These are phyloP conservation scores for Lasaia peninsularis DNA, from an alignment of 1,140 invertebrate genomes.

Conservation along the genomic window DNA sequence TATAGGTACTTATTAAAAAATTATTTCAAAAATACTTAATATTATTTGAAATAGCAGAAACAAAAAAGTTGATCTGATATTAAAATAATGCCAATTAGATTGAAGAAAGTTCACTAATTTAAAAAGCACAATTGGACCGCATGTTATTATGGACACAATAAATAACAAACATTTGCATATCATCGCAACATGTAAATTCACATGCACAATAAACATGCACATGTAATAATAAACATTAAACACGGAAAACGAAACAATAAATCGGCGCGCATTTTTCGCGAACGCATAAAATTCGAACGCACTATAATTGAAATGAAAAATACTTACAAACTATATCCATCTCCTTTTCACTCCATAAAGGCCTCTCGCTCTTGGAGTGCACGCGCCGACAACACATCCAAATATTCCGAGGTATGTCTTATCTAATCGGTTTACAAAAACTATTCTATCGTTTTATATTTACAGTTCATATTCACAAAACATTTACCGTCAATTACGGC, in stretches of 20 bases:
- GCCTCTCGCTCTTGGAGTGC: constrained; percentile 45
- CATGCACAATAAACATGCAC: constrained; percentile 23
- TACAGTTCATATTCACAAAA: constrained; percentile 38
- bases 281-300: constrained; percentile 72
- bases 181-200: constrained; percentile 37
- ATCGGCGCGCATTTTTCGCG: constrained; percentile 68
- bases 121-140: constrained; percentile 25
- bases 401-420: constrained; percentile 14
- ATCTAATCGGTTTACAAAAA: constrained; percentile 23
- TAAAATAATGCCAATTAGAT: not conserved
- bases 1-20: too few relatives aligned
- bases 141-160: constrained; percentile 39
- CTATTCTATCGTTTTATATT: constrained; percentile 25
- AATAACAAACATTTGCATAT: constrained; percentile 48
- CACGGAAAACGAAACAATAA: constrained; percentile 61
- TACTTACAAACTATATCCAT: constrained; percentile 32
- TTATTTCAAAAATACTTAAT: too few relatives aligned
- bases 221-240: constrained; percentile 19
- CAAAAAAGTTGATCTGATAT: not conserved
- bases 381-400: constrained; percentile 44
- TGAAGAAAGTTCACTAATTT: constrained; percentile 30
- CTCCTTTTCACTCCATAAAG: constrained; percentile 43
- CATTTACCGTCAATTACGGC: constrained; percentile 27
- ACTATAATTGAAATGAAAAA: constrained; percentile 60
- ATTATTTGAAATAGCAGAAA: not conserved